phyloP scores from a whole-genome alignment of 1,140 invertebrate genomes.

The Caenorhabditis latens region DNA sequence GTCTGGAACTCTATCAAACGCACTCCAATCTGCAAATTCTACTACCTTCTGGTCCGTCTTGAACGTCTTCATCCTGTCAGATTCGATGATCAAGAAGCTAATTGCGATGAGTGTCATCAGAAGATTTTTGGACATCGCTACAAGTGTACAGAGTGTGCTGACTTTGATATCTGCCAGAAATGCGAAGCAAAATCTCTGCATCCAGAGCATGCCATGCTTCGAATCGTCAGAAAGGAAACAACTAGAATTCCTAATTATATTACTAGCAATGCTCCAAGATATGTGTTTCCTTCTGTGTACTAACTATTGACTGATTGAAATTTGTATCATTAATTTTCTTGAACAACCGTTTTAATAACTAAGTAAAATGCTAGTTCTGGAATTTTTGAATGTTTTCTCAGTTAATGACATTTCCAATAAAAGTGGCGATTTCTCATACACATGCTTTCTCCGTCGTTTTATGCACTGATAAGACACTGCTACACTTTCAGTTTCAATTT shows the following conservation, averaged over 20 bases:
- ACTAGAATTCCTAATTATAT: neutral
- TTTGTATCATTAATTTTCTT: too few species aligned
- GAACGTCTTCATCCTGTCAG: neutral
- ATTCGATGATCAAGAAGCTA: neutral
- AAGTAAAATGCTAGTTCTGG: too few species aligned
- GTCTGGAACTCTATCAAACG: neutral
- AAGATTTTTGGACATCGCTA: neutral
- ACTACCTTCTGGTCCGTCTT: neutral
- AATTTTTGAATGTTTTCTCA: too few species aligned
- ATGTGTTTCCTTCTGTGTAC: neutral
- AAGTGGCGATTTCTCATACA: too few species aligned
- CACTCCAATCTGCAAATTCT: neutral
- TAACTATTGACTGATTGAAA: too few species aligned
- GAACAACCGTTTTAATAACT: too few species aligned
- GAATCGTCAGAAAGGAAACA: neutral
- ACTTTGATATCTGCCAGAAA: neutral
- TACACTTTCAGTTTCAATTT: too few species aligned
- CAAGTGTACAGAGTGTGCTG: neutral
- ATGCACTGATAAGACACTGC: too few species aligned
- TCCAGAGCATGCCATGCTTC: slow-evolving; percentile 7
- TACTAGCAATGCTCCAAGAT: neutral
- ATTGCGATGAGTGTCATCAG: neutral
- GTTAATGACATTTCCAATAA: too few species aligned
- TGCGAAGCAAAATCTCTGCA: neutral
- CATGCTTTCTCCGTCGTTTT: too few species aligned